Conservation (phyloP, 2,113 vertebrate species). For the Apteryx owenii region DNA sequence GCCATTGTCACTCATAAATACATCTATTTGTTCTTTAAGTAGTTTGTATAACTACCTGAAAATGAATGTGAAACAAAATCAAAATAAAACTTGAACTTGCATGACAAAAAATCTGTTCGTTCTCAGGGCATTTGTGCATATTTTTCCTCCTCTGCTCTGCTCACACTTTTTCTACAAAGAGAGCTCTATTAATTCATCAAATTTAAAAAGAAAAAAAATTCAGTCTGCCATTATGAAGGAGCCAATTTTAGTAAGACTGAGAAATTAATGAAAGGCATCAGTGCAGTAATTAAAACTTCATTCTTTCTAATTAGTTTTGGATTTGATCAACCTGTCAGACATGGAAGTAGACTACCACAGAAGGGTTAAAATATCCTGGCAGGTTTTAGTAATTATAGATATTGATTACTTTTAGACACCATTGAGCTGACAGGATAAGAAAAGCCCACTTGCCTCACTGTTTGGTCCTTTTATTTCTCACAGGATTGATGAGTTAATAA, state of each 20-base stretch:
- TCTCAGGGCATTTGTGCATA: background rate
- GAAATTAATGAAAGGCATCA: slow-evolving; percentile 17
- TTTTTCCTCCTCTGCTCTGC: background rate
- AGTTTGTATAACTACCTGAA: background rate
- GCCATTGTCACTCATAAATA: background rate
- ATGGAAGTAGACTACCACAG: background rate
- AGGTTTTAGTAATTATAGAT: slow-evolving; percentile 75
- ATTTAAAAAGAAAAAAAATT: background rate
- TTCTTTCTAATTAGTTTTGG: slow-evolving; percentile 51
- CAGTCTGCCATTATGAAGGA: background rate
- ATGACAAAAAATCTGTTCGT: background rate
- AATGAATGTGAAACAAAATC: background rate
- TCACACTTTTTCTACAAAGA: background rate
- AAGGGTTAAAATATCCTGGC: slow-evolving; percentile 72
- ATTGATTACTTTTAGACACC: slow-evolving; percentile 77
- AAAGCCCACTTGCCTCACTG: slow-evolving; percentile 60
- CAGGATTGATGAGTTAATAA: slow-evolving; percentile 85
- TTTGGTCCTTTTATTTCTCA: slow-evolving; percentile 77
- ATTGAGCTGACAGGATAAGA: slow-evolving; percentile 71
- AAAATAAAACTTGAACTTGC: background rate
- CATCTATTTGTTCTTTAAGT: background rate
- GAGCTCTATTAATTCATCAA: background rate
- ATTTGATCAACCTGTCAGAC: background rate
- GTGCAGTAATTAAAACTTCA: slow-evolving; percentile 22
- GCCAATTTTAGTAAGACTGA: background rate